A percentile compares a stretch with the other conserved stretches of the same genome.
phyloP scores from a whole-genome alignment of 2,113 vertebrate species.

The Scolopax mira region DNA sequence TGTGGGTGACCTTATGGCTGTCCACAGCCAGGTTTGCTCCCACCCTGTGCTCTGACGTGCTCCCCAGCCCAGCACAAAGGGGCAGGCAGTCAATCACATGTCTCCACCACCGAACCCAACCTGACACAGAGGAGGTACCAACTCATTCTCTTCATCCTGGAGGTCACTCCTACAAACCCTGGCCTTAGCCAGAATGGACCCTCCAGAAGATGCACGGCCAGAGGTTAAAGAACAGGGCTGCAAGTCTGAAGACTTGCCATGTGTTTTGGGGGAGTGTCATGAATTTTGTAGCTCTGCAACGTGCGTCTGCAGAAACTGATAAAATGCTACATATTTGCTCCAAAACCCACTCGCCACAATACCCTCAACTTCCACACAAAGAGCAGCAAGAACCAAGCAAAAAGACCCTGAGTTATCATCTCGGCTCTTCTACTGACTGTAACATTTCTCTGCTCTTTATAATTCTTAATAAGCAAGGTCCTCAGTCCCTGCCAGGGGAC shows the following conservation, averaged over 20 bases:
- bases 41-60: fast-evolving
- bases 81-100: not conserved
- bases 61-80: fast-evolving
- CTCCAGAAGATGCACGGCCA: not conserved
- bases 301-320: not conserved
- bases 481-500: not conserved
- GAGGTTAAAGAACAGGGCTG: not conserved
- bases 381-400: not conserved
- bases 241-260: not conserved
- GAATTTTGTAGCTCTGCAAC: not conserved
- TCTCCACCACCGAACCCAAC: fast-evolving
- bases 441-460: not conserved
- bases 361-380: not conserved
- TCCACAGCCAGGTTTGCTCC: not conserved
- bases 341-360: fast-evolving
- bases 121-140: not conserved
- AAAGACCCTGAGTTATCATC: not conserved
- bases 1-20: not conserved
- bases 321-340: not conserved
- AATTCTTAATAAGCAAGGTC: conserved; percentile 18
- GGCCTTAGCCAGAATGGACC: fast-evolving
- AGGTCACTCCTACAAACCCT: fast-evolving
- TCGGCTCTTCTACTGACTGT: not conserved
- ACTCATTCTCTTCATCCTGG: not conserved
- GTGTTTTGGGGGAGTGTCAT: not conserved